phyloP scores from a whole-genome alignment of 2,888 invertebrate species.

The Eretmocerus hayati region DNA sequence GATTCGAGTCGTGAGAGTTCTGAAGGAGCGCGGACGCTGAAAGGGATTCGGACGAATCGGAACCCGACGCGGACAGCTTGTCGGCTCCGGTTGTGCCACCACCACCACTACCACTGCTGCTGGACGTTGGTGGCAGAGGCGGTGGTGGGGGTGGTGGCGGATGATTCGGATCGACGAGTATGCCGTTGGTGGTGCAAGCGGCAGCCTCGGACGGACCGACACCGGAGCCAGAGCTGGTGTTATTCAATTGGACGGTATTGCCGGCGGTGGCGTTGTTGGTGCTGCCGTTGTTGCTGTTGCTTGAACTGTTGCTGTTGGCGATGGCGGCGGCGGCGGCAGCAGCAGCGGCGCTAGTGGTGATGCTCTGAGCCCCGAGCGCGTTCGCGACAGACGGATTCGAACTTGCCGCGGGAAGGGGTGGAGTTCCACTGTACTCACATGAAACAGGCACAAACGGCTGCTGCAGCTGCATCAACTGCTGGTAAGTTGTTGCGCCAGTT shows the following conservation, averaged over 20 bases:
- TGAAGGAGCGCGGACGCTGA: no score
- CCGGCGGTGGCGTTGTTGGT: background rate
- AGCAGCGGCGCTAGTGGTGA: constrained; percentile 31
- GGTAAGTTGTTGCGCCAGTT: constrained; percentile 77
- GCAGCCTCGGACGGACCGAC: no score
- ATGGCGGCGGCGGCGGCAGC: constrained; percentile 31
- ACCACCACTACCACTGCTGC: no score
- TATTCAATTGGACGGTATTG: no score
- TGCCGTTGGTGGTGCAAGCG: constrained; percentile 28
- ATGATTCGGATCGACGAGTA: constrained; percentile 45
- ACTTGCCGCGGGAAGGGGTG: constrained; percentile 51
- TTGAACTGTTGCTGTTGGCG: background rate
- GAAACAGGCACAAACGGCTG: constrained; percentile 97
- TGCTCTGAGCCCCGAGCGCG: constrained; percentile 34
- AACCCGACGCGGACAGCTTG: no score
- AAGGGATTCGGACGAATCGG: no score
- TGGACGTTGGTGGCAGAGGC: constrained; percentile 29
- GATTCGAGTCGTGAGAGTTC: constrained; percentile 46
- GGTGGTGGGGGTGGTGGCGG: constrained; percentile 43
- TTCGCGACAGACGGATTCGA: constrained; percentile 46
- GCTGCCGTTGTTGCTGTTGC: background rate
- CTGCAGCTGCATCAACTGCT: constrained; percentile 90
- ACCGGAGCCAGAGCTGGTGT: no score
- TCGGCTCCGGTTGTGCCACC: no score
- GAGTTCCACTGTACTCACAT: constrained; percentile 90